Percentiles rank a stretch among this genome's conserved stretches.
phyloP scores from a whole-genome alignment of 1,140 invertebrate genomes.

The Drusus annulatus region DNA sequence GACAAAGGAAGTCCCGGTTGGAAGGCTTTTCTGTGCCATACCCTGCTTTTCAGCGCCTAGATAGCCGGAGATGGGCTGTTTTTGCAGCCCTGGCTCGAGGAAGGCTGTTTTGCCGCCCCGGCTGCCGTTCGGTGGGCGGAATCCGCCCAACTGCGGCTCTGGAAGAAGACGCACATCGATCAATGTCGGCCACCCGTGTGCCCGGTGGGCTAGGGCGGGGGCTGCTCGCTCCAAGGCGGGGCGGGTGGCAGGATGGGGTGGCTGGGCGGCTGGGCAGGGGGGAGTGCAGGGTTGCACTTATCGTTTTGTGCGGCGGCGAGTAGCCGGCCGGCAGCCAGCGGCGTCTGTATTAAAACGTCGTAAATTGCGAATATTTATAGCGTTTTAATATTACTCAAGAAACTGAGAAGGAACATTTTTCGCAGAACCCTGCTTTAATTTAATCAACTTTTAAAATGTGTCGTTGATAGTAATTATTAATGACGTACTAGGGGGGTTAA shows the following conservation, averaged over 20 bases:
- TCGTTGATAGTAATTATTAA: too few relatives aligned
- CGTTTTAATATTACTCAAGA: too few relatives aligned
- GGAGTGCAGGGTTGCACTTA: slow-evolving; percentile 47
- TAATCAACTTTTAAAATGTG: too few relatives aligned
- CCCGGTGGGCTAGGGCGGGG: slow-evolving; percentile 32
- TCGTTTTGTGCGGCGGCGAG: slow-evolving; percentile 55
- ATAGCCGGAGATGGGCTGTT: background rate
- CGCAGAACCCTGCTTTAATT: too few relatives aligned
- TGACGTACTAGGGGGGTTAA: too few relatives aligned
- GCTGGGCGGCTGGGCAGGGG: slow-evolving; percentile 25
- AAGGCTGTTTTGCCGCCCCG: background rate
- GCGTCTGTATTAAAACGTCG: background rate
- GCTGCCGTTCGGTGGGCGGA: background rate
- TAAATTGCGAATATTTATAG: too few relatives aligned
- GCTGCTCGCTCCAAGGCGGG: slow-evolving; percentile 15
- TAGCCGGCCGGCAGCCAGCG: slow-evolving; percentile 23
- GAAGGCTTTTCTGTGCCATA: background rate
- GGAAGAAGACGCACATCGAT: slow-evolving; percentile 59
- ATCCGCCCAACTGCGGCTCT: background rate
- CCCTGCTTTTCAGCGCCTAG: background rate
- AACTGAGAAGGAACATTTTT: too few relatives aligned
- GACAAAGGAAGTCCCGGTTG: background rate
- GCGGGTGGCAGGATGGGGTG: slow-evolving; percentile 7
- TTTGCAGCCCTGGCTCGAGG: background rate
- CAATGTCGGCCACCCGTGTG: slow-evolving; percentile 51